phyloP scores from a whole-genome alignment of 2,888 invertebrate species.

The Agrotis exclamationis region DNA sequence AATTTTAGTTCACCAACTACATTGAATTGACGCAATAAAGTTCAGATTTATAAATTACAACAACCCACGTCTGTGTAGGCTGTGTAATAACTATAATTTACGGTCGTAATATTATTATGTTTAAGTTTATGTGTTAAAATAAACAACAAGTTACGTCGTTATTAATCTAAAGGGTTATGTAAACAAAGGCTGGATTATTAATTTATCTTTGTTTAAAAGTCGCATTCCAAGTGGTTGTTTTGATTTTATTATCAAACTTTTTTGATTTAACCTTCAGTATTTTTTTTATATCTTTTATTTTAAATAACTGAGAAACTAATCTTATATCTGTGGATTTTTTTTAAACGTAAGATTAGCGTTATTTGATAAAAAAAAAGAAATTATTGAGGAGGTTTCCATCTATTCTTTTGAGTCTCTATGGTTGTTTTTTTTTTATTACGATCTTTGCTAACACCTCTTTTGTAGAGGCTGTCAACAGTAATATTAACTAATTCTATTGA shows the following conservation, averaged over 20 bases:
- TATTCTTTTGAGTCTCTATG: too few species aligned
- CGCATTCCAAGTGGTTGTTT: not conserved
- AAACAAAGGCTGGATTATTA: conserved; percentile 25
- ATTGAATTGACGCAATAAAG: not conserved
- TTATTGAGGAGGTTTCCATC: too few species aligned
- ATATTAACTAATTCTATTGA: too few species aligned
- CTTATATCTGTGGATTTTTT: too few species aligned
- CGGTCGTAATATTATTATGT: conserved; percentile 16
- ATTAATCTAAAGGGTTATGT: conserved; percentile 29
- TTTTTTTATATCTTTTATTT: not conserved
- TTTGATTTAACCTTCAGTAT: not conserved
- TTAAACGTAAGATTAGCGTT: not conserved
- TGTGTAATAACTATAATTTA: conserved; percentile 19
- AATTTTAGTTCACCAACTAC: conserved; percentile 5
- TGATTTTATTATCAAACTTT: not conserved
- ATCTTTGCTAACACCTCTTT: too few species aligned
- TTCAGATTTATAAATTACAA: conserved; percentile 7
- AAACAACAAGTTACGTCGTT: conserved; percentile 20
- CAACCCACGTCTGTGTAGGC: conserved; percentile 18
- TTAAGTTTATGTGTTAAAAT: conserved; percentile 27
- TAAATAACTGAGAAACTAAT: not conserved
- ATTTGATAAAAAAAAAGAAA: too few species aligned
- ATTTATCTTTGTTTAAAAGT: conserved; percentile 11
- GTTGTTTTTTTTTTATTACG: too few species aligned
- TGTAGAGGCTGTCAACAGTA: too few species aligned